Percentiles rank a stretch among this genome's conserved stretches.
Conservation (phyloP, 2,888 invertebrate species). For the Pyrocoelia pectoralis region DNA sequence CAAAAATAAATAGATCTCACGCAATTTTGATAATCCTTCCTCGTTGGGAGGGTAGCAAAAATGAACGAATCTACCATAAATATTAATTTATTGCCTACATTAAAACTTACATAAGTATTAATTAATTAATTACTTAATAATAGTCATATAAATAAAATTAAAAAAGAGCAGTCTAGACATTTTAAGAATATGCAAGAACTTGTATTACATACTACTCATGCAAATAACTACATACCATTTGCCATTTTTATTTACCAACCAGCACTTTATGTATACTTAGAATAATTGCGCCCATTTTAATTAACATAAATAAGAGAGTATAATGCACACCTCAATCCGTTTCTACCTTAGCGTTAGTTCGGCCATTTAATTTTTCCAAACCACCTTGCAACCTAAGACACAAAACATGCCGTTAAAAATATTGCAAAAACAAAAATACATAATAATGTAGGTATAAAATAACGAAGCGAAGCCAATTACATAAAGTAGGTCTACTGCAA, state of each 20-base stretch:
- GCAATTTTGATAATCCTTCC: slow-evolving; percentile 23
- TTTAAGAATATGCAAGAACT: slow-evolving; percentile 20
- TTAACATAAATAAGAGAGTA: slow-evolving; percentile 13
- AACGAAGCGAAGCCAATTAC: not conserved
- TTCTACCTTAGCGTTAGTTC: slow-evolving; percentile 50
- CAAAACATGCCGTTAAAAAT: slow-evolving; percentile 15
- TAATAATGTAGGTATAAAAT: not conserved
- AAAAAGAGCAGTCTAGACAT: slow-evolving; percentile 30
- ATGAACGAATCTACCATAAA: not conserved
- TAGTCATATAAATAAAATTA: slow-evolving; percentile 21
- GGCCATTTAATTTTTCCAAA: slow-evolving; percentile 54
- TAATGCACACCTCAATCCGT: slow-evolving; percentile 32
- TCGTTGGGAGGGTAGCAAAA: no score
- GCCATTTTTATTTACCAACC: slow-evolving; percentile 22
- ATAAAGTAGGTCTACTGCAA: not conserved
- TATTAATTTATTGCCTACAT: slow-evolving; percentile 21
- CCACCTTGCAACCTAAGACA: slow-evolving; percentile 53
- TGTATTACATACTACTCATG: slow-evolving; percentile 28
- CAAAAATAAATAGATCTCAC: slow-evolving; percentile 24
- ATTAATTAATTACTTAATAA: slow-evolving; percentile 22
- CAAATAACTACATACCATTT: slow-evolving; percentile 30
- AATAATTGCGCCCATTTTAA: slow-evolving; percentile 20
- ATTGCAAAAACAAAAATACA: not conserved
- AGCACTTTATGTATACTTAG: slow-evolving; percentile 17
- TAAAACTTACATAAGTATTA: no score